Evolutionary conservation across 2,888 invertebrate species (phyloP).

Genomic region (Mimas tiliae): DNA sequence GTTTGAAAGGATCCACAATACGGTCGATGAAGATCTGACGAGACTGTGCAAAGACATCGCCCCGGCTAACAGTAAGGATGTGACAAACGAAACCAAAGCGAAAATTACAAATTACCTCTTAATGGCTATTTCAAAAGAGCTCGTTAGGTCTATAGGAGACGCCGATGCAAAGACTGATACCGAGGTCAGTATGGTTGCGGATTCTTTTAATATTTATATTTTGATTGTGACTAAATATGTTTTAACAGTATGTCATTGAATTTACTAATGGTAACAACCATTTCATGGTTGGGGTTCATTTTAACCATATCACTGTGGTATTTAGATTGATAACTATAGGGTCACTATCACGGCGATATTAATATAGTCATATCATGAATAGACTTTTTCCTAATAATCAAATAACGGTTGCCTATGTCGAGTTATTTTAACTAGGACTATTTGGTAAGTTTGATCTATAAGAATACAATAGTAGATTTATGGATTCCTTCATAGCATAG

Average conservation of each 20-base stretch:
- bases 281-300: constrained; percentile 55
- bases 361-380: neutral
- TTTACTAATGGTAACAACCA: constrained; percentile 50
- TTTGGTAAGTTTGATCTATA: neutral
- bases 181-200: constrained; percentile 69
- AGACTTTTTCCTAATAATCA: neutral
- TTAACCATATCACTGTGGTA: constrained; percentile 13
- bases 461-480: neutral
- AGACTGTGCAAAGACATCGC: constrained; percentile 71
- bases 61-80: constrained; percentile 59
- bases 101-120: constrained; percentile 81
- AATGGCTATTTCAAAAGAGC: constrained; percentile 82
- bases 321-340: neutral
- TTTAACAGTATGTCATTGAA: constrained; percentile 53
- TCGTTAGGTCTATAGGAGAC: constrained; percentile 79
- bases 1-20: constrained; percentile 76
- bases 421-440: neutral
- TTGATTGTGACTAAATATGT: constrained; percentile 66
- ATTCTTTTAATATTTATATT: constrained; percentile 36
- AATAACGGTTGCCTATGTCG: neutral
- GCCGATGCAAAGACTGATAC: constrained; percentile 82
- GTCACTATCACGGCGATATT: neutral
- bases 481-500: neutral
- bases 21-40: constrained; percentile 72
- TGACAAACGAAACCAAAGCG: constrained; percentile 74